phyloP scores from a whole-genome alignment of 2,797 vertebrate species.

The Allobates femoralis region DNA sequence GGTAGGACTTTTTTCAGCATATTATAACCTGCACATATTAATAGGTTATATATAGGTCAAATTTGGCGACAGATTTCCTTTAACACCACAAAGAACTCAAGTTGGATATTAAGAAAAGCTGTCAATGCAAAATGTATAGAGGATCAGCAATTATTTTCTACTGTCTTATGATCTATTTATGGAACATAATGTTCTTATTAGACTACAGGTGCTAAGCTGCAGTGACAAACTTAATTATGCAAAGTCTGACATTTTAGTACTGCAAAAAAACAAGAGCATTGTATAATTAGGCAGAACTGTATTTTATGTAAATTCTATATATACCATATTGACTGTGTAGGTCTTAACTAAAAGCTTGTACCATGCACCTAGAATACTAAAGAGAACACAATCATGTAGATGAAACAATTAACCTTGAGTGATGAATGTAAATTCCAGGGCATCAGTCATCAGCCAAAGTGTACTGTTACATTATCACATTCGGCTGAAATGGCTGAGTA shows the following conservation, averaged over 20 bases:
- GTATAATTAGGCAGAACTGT: constrained; percentile 55
- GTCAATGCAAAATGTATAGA: neutral
- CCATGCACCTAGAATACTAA: constrained; percentile 27
- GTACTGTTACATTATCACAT: neutral
- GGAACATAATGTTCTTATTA: constrained; percentile 46
- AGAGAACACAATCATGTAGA: constrained; percentile 6
- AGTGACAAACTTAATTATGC: constrained; percentile 55
- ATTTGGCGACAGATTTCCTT: no score
- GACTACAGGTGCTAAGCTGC: constrained; percentile 52
- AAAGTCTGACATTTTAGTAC: constrained; percentile 54
- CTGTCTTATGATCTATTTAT: constrained; percentile 48
- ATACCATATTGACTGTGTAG: constrained; percentile 37
- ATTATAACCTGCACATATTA: no score
- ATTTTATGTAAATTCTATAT: constrained; percentile 46
- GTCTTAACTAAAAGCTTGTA: constrained; percentile 11
- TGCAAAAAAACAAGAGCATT: constrained; percentile 53
- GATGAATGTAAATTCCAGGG: neutral
- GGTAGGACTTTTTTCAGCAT: no score
- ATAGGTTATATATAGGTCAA: no score
- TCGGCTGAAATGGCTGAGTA: no score
- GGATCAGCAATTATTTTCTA: constrained; percentile 22
- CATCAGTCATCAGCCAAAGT: neutral
- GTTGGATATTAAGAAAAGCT: neutral
- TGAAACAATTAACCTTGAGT: constrained; percentile 3
- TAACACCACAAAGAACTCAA: neutral